Percentiles rank a stretch among this genome's conserved stretches.
Conservation (phyloP, 2,888 invertebrate species). For the Aphidoletes aphidimyza region DNA sequence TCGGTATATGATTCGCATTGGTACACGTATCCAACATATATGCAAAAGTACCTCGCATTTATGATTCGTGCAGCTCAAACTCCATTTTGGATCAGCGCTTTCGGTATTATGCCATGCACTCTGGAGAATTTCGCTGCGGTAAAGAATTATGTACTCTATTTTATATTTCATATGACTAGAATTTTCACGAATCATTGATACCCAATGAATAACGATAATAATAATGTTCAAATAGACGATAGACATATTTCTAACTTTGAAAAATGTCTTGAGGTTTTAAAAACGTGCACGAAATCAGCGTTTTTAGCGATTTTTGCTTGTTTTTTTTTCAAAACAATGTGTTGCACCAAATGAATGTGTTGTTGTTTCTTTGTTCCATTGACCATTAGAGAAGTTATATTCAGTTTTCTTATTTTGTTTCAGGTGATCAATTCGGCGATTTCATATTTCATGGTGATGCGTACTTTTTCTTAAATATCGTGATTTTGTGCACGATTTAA, state of each 20-base stretch:
- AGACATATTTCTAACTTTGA: too few relatives aligned
- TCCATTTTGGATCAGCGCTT: not conserved
- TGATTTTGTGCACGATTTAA: too few relatives aligned
- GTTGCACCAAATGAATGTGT: not conserved
- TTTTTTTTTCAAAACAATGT: not conserved
- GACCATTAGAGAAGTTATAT: too few relatives aligned
- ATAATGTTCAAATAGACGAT: too few relatives aligned
- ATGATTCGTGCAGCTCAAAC: constrained; percentile 23
- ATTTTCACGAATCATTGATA: too few relatives aligned
- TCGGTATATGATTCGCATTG: not conserved
- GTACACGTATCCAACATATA: not conserved
- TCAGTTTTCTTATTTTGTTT: not conserved
- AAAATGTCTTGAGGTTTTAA: too few relatives aligned
- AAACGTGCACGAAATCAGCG: too few relatives aligned
- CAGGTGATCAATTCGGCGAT: not conserved
- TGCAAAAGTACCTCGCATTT: not conserved
- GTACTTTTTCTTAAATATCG: not conserved
- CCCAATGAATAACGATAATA: too few relatives aligned
- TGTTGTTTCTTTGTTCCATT: not conserved
- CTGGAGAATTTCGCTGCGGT: not conserved
- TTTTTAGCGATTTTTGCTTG: too few relatives aligned
- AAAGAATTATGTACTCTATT: not conserved
- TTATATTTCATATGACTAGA: too few relatives aligned
- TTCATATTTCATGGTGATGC: constrained; percentile 9
- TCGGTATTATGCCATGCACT: not conserved